Evolutionary conservation across 2,888 invertebrate species (phyloP).

Genomic region (Orthosia gothica): DNA sequence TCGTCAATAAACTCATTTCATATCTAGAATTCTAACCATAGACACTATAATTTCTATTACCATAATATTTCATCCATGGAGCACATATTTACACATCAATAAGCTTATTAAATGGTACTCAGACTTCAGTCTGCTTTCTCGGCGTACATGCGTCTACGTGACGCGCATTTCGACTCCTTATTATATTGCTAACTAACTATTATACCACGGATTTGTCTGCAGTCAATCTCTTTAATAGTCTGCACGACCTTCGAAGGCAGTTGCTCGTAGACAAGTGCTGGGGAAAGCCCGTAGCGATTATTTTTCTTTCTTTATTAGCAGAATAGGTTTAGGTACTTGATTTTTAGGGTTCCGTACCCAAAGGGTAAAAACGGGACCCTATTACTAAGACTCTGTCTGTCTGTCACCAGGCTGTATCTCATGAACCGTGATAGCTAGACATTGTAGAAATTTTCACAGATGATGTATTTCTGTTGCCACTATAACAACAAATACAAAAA

Average conservation of each 20-base stretch:
- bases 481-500: no score
- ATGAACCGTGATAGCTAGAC: no score
- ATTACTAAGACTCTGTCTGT: no score
- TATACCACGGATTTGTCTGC: slow-evolving; percentile 15
- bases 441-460: no score
- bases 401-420: no score
- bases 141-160: slow-evolving; percentile 35
- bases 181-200: slow-evolving; percentile 30
- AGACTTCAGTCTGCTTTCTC: slow-evolving; percentile 11
- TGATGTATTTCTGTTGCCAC: no score
- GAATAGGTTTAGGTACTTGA: no score
- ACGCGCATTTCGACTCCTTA: slow-evolving; percentile 21
- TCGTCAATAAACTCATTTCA: neutral
- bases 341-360: no score
- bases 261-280: no score
- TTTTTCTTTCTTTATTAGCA: no score
- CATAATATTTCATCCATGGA: slow-evolving; percentile 12
- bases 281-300: no score
- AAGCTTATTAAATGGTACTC: slow-evolving; percentile 47
- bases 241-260: neutral
- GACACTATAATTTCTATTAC: slow-evolving; percentile 12
- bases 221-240: neutral
- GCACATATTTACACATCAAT: slow-evolving; percentile 45
- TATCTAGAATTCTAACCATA: neutral
- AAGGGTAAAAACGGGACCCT: no score